Percentiles rank a stretch among this genome's conserved stretches.
phyloP scores from a whole-genome alignment of 2,797 vertebrate genomes.

The Ctenopoma multispine region DNA sequence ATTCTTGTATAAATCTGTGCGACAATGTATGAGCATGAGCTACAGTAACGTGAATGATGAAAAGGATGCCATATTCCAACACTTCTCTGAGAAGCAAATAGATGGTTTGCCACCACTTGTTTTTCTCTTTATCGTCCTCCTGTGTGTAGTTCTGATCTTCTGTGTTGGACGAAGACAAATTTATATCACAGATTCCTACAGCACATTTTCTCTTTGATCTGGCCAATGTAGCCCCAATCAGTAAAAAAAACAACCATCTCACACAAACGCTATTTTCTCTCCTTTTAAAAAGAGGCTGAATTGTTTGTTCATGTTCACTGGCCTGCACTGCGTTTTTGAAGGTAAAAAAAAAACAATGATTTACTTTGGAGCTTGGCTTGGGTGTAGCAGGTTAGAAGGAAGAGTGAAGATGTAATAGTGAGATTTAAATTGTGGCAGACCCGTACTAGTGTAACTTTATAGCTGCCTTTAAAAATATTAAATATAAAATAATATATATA shows the following conservation, averaged over 20 bases:
- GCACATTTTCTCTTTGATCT: slow-evolving; percentile 59
- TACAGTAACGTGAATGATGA: slow-evolving; percentile 23
- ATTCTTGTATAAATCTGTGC: slow-evolving; percentile 9
- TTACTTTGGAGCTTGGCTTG: slow-evolving; percentile 28
- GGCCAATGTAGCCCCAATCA: slow-evolving; percentile 48
- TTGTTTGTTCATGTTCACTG: slow-evolving; percentile 52
- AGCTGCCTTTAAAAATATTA: slow-evolving; percentile 1
- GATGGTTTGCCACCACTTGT: neutral
- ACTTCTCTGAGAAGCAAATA: slow-evolving; percentile 5
- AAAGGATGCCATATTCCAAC: neutral
- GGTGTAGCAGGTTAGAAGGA: slow-evolving; percentile 9
- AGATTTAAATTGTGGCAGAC: slow-evolving; percentile 7
- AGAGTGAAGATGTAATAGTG: slow-evolving; percentile 21
- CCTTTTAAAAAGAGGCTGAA: slow-evolving; percentile 39
- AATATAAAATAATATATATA: too few species aligned
- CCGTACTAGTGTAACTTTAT: neutral
- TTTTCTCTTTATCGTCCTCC: slow-evolving; percentile 23
- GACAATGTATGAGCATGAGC: slow-evolving; percentile 24
- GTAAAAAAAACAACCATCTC: slow-evolving; percentile 29
- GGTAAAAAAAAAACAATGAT: slow-evolving; percentile 47
- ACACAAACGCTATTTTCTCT: slow-evolving; percentile 19
- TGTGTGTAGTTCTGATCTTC: slow-evolving; percentile 14
- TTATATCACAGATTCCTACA: slow-evolving; percentile 38
- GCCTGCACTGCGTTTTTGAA: slow-evolving; percentile 36
- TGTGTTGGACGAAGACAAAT: slow-evolving; percentile 25